These are phyloP conservation scores for Diloba caeruleocephala DNA, from an alignment of 2,888 invertebrate species.

Conservation along the genomic window DNA sequence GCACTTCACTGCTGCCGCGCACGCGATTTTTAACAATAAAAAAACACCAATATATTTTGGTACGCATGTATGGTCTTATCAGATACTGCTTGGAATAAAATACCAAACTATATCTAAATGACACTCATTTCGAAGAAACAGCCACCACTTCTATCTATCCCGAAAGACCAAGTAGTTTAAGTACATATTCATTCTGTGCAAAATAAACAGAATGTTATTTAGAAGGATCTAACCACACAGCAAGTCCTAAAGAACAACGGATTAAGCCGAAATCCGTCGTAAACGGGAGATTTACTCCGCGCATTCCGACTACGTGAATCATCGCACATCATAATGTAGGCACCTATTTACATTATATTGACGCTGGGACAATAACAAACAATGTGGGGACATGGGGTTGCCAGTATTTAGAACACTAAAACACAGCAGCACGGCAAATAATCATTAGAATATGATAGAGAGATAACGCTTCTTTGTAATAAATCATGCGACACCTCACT, in stretches of 20 bases:
- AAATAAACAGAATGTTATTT: slow-evolving; percentile 45
- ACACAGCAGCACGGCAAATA: too few relatives aligned
- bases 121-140: slow-evolving; percentile 33
- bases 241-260: slow-evolving; percentile 49
- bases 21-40: too few relatives aligned
- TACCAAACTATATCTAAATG: slow-evolving; percentile 2
- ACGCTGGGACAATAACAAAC: slow-evolving; percentile 19
- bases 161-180: slow-evolving; percentile 29
- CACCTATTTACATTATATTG: slow-evolving; percentile 31
- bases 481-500: too few relatives aligned
- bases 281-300: slow-evolving; percentile 48
- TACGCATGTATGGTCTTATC: too few relatives aligned
- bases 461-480: too few relatives aligned
- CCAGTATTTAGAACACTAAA: slow-evolving; percentile 7
- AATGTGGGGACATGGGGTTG: slow-evolving; percentile 32
- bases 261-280: slow-evolving; percentile 47
- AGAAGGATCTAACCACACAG: slow-evolving; percentile 29
- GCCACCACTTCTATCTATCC: slow-evolving; percentile 13
- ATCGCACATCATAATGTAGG: slow-evolving; percentile 56
- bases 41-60: too few relatives aligned
- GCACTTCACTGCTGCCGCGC: too few relatives aligned
- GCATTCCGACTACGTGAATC: slow-evolving; percentile 43
- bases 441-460: too few relatives aligned
- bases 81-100: too few relatives aligned
- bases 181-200: slow-evolving; percentile 32